These are phyloP conservation scores for Pinctada fucata DNA, from an alignment of 2,888 invertebrate genomes.

Conservation along the genomic window DNA sequence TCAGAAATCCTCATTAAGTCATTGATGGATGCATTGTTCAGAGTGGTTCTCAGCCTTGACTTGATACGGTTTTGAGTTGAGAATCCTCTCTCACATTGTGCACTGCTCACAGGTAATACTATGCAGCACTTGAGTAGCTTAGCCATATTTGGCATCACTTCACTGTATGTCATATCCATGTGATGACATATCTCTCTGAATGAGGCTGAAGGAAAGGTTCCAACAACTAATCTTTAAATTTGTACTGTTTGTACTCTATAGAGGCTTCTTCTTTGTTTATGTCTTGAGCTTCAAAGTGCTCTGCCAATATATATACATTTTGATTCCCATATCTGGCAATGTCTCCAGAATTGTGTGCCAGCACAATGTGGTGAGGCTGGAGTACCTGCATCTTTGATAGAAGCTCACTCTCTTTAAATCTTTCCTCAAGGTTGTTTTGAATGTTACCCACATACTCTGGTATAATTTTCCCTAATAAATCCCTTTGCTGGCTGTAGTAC, in stretches of 20 bases:
- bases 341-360: neutral
- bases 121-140: constrained; percentile 22
- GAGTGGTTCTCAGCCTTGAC: constrained; percentile 22
- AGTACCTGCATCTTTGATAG: constrained; percentile 22
- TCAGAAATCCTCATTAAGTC: constrained; percentile 33
- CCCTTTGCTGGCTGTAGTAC: constrained; percentile 21
- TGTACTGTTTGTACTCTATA: constrained; percentile 39
- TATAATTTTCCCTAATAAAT: constrained; percentile 11
- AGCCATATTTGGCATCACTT: constrained; percentile 30
- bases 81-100: constrained; percentile 41
- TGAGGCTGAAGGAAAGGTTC: constrained; percentile 8
- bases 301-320: constrained; percentile 17
- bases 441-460: constrained; percentile 21
- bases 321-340: constrained; percentile 28
- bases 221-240: constrained; percentile 31
- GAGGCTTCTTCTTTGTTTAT: constrained; percentile 12
- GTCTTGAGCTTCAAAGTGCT: constrained; percentile 20
- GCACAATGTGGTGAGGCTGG: constrained; percentile 16
- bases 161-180: constrained; percentile 5
- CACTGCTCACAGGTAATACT: constrained; percentile 35
- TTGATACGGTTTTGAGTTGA: constrained; percentile 37
- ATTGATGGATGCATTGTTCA: constrained; percentile 29
- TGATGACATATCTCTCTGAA: neutral
- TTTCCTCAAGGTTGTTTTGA: constrained; percentile 28
- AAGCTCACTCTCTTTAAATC: constrained; percentile 29